Conservation (phyloP, 2,113 vertebrate species). For the Mugil cephalus region DNA sequence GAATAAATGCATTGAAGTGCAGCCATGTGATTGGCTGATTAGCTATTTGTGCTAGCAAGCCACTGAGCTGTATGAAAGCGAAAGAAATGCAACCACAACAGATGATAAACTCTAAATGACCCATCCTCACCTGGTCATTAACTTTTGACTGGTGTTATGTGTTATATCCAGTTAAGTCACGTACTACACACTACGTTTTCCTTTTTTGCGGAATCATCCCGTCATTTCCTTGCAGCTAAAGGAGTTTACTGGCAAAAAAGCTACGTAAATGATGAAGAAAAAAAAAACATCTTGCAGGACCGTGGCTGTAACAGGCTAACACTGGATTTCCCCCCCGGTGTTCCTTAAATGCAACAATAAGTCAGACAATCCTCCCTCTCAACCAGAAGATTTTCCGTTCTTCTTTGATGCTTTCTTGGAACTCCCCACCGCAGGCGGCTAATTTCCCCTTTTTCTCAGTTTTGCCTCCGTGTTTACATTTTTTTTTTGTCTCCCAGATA, state of each 20-base stretch:
- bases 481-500: slow-evolving; percentile 84
- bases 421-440: slow-evolving; percentile 14
- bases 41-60: too few relatives aligned
- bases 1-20: too few relatives aligned
- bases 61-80: too few relatives aligned
- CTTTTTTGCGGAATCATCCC: too few relatives aligned
- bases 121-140: not conserved
- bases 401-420: slow-evolving; percentile 57
- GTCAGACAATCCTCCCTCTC: slow-evolving; percentile 39
- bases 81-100: too few relatives aligned
- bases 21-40: too few relatives aligned
- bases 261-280: not conserved
- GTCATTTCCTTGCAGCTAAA: not conserved
- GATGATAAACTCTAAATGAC: too few relatives aligned
- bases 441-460: slow-evolving; percentile 25
- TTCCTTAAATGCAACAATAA: slow-evolving; percentile 31
- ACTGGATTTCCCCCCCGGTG: slow-evolving; percentile 45
- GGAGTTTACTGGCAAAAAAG: not conserved
- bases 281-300: not conserved
- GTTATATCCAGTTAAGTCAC: too few relatives aligned
- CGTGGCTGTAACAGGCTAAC: slow-evolving; percentile 9
- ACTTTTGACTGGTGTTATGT: not conserved
- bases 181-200: too few relatives aligned
- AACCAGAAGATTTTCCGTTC: slow-evolving; percentile 20
- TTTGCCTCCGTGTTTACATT: slow-evolving; percentile 47